Evolutionary conservation across 2,113 vertebrate genomes (phyloP).

Genomic region (Seriola dumerili): DNA sequence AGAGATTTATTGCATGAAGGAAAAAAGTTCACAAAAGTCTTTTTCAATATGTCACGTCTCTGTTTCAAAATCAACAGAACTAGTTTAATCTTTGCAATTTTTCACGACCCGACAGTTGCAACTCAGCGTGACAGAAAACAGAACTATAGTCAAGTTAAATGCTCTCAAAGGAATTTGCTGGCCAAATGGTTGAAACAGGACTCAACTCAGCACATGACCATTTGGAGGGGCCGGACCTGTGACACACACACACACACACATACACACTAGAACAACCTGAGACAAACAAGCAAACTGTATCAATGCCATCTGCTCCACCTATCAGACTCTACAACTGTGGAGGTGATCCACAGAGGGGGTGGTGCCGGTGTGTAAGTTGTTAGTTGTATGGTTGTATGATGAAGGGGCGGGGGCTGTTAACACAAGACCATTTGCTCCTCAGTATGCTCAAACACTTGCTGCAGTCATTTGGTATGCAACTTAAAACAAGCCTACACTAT

Average conservation of each 20-base stretch:
- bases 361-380: not conserved
- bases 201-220: not conserved
- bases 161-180: too few relatives aligned
- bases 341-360: not conserved
- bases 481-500: not conserved
- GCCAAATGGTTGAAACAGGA: not conserved
- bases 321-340: not conserved
- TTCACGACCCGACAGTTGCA: too few relatives aligned
- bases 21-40: too few relatives aligned
- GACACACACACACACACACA: too few relatives aligned
- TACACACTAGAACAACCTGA: not conserved
- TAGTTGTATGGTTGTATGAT: too few relatives aligned
- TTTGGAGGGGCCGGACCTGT: not conserved
- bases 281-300: constrained; percentile 2
- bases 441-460: not conserved
- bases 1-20: too few relatives aligned
- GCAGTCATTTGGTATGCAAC: not conserved
- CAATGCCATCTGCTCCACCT: not conserved
- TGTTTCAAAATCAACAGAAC: too few relatives aligned
- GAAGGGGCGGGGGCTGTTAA: not conserved
- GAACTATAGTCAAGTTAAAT: too few relatives aligned
- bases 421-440: constrained; percentile 21
- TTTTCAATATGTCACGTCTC: too few relatives aligned
- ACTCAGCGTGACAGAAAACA: too few relatives aligned
- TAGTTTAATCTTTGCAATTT: too few relatives aligned